phyloP scores from a whole-genome alignment of 1,140 invertebrate genomes.

The Tetranychus urticae region DNA sequence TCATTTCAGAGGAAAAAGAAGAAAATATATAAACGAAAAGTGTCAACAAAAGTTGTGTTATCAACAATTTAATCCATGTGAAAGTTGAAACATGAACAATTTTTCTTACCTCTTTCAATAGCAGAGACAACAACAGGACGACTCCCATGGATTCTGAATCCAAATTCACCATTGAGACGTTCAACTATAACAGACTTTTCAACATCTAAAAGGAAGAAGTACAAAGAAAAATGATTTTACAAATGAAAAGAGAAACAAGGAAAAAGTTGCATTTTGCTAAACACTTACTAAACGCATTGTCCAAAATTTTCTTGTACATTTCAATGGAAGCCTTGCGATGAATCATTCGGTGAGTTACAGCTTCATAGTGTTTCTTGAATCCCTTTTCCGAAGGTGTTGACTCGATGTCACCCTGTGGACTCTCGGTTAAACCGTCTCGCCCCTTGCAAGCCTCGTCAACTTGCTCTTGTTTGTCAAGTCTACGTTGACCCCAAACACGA shows the following conservation, averaged over 20 bases:
- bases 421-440: neutral
- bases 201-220: constrained; percentile 7
- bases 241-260: neutral
- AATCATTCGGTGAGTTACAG: constrained; percentile 61
- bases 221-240: neutral
- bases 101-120: constrained; percentile 35
- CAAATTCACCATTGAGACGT: constrained; percentile 61
- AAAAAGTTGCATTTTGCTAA: neutral
- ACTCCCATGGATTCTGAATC: constrained; percentile 80
- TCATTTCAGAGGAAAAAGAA: neutral
- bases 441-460: neutral
- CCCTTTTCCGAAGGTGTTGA: constrained; percentile 49
- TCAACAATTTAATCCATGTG: neutral
- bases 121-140: constrained; percentile 83
- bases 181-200: constrained; percentile 37
- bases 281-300: constrained; percentile 54
- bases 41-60: neutral
- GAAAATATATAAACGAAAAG: neutral
- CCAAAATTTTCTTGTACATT: constrained; percentile 58
- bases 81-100: neutral
- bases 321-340: constrained; percentile 73
- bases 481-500: constrained; percentile 29
- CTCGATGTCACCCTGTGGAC: neutral
- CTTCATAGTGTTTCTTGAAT: constrained; percentile 59
- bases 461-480: neutral